Evolutionary conservation across 2,113 vertebrate genomes (phyloP).

Genomic region (Eidolon helvum): DNA sequence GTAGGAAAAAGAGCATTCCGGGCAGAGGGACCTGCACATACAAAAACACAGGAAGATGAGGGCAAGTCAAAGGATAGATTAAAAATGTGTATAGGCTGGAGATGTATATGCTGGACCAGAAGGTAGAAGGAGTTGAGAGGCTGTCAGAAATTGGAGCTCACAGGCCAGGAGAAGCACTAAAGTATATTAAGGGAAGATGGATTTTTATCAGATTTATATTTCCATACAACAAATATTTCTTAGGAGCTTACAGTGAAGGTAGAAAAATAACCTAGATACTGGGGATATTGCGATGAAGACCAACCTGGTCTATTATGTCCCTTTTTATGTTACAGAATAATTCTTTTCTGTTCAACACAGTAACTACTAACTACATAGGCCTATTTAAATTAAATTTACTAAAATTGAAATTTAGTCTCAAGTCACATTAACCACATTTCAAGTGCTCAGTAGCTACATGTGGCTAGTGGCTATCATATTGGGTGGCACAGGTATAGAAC

Average conservation of each 20-base stretch:
- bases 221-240: not conserved
- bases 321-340: not conserved
- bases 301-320: not conserved
- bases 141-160: not conserved
- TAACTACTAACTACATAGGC: not conserved
- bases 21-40: not conserved
- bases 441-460: not conserved
- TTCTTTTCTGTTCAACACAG: not conserved
- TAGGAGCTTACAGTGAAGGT: not conserved
- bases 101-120: not conserved
- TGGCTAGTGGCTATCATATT: not conserved
- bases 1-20: not conserved
- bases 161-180: not conserved
- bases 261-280: not conserved
- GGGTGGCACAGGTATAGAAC: accelerated
- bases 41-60: not conserved
- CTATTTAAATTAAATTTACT: not conserved
- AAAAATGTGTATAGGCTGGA: not conserved
- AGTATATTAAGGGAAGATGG: not conserved
- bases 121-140: not conserved
- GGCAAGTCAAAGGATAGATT: not conserved
- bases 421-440: not conserved
- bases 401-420: not conserved
- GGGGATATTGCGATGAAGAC: not conserved
- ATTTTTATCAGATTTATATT: not conserved